phyloP scores from a whole-genome alignment of 2,888 invertebrate species.

The Ramazzottius varieornatus region DNA sequence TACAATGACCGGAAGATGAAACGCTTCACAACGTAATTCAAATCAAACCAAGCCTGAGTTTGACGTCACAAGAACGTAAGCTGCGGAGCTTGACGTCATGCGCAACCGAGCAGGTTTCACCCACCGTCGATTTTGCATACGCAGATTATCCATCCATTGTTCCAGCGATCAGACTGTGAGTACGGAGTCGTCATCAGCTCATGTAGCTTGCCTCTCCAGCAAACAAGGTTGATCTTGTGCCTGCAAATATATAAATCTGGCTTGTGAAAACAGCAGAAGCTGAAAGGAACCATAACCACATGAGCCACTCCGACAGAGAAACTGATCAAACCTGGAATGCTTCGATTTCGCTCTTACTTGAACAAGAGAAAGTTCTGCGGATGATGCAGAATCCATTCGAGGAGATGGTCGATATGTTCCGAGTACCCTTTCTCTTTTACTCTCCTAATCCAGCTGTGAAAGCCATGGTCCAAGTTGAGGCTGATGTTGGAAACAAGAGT shows the following conservation, averaged over 20 bases:
- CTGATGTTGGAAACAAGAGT: background rate
- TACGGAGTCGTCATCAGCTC: background rate
- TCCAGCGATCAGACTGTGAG: background rate
- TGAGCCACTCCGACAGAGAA: background rate
- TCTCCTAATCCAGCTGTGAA: background rate
- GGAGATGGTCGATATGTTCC: background rate
- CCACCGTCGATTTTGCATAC: background rate
- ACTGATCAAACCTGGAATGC: background rate
- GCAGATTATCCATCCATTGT: background rate
- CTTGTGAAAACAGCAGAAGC: too few species aligned
- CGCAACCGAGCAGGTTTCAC: too few species aligned
- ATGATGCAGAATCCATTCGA: background rate
- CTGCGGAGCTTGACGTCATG: too few species aligned
- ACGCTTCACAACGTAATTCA: background rate
- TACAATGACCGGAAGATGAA: too few species aligned
- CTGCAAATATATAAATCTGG: too few species aligned
- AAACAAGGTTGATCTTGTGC: background rate
- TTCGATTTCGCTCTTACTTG: too few species aligned
- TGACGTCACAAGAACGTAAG: too few species aligned
- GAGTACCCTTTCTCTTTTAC: background rate
- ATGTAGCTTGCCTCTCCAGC: background rate
- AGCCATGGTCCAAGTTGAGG: background rate
- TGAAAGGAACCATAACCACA: background rate
- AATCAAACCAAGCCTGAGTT: background rate
- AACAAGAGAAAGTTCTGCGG: too few species aligned